Evolutionary conservation across 2,113 vertebrate genomes (phyloP), one percentile per base, ranked within the genome.

Genomic region (Thermophis baileyi): DNA sequence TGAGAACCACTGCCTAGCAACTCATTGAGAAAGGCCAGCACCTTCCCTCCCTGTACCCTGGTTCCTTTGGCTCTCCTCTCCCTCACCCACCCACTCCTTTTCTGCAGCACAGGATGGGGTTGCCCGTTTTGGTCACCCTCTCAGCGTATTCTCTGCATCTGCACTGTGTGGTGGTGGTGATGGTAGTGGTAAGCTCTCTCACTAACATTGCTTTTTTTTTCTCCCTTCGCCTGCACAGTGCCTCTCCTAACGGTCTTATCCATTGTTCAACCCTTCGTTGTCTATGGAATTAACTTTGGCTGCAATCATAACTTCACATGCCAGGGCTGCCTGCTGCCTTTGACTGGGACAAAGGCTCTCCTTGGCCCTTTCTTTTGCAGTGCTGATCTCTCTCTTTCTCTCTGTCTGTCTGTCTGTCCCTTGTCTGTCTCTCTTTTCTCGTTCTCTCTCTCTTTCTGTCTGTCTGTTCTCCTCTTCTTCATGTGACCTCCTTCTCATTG

Each of bases 361-460:
- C 94, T 50, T 74, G 63, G 85, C 86, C 88, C 88, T 93, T 94
- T 95, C 88, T 93, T 97, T 97, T 97, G 95, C 97, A 95, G 97
- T 96, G 96, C 96, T 97, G 97, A 98, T 95, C 95, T 97, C 93
- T 97, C 95, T 98, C 97, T 98, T 55, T 98, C 95, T 97, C 97
- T 97, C 96, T 93, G 74, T 98, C 97, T 98, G 96, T 97, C 97
- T 98, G 95, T 98, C 97, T 96, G 97, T 98, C 97, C 97, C 96
- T 97, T 96, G 97, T 97, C 95, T 94, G 96, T 97, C 96, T 96
- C 97, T 96, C 96, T 97, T 95, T 97, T 95, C 94, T 95, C 96
- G 91, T 57, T 97, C 94, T 96, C 95, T 97, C 95, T 97, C 93
- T 97, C 94, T 96, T 95, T 97, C 96, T 98, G 93, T 97, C 96